Evolutionary conservation across 2,888 invertebrate species (phyloP).

Genomic region (Microchrysa polita): DNA sequence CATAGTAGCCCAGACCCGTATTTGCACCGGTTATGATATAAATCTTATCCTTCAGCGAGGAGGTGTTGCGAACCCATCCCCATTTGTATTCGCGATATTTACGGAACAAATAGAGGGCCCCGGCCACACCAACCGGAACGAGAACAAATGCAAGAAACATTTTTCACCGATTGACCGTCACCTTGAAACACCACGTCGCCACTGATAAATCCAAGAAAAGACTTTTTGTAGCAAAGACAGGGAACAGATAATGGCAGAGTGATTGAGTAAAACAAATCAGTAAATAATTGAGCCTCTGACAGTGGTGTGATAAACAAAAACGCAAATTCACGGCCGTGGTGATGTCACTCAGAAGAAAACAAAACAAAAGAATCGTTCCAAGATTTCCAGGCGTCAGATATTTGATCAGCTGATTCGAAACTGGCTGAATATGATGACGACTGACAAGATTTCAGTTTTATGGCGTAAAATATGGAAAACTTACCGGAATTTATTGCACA

Average conservation of each 20-base stretch:
- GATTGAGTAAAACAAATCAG: no score
- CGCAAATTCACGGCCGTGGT: neutral
- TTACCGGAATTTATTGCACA: no score
- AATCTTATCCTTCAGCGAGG: conserved; percentile 72
- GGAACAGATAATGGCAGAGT: no score
- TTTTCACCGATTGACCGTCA: neutral
- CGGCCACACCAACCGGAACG: conserved; percentile 48
- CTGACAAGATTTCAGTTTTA: neutral
- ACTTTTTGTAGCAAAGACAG: no score
- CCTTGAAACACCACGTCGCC: neutral
- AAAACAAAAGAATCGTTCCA: neutral
- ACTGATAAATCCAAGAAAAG: no score
- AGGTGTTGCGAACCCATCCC: conserved; percentile 60
- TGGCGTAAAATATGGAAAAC: no score
- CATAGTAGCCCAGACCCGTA: conserved; percentile 84
- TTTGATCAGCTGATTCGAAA: neutral
- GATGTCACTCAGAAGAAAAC: neutral
- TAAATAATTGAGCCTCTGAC: no score
- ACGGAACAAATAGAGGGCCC: conserved; percentile 61
- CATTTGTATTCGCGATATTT: conserved; percentile 69
- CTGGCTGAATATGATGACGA: neutral
- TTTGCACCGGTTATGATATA: conserved; percentile 87
- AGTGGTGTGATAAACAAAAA: conserved; percentile 4
- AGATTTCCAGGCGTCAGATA: no score
- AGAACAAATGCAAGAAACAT: conserved; percentile 27